Conservation (phyloP, 1,140 invertebrate species). For the Anadara kagoshimensis region DNA sequence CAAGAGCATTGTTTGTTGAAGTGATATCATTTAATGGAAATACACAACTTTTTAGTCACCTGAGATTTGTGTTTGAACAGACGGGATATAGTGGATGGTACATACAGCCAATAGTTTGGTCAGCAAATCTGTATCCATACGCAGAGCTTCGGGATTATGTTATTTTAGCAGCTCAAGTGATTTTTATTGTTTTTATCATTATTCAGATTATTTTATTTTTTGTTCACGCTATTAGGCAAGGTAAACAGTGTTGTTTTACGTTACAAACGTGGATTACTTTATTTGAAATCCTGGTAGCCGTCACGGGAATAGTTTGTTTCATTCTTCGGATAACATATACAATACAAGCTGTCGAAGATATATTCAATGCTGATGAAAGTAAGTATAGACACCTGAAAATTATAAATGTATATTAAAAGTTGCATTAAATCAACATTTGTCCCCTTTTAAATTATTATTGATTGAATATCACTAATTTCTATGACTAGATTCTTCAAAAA, state of each 20-base stretch:
- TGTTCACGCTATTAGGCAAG: not conserved
- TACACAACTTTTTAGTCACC: slow-evolving; percentile 68
- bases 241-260: not conserved
- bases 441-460: no score
- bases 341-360: slow-evolving; percentile 39
- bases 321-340: slow-evolving; percentile 52
- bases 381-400: not conserved
- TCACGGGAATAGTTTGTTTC: slow-evolving; percentile 64
- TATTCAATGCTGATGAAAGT: slow-evolving; percentile 30
- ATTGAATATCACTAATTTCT: no score
- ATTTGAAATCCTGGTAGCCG: slow-evolving; percentile 60
- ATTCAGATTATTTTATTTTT: slow-evolving; percentile 9
- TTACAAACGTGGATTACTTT: slow-evolving; percentile 5
- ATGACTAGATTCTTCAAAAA: no score
- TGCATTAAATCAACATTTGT: no score
- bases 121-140: slow-evolving; percentile 58
- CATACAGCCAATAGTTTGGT: slow-evolving; percentile 43
- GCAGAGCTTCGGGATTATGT: slow-evolving; percentile 52
- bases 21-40: slow-evolving; percentile 75
- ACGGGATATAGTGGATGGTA: slow-evolving; percentile 68
- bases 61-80: slow-evolving; percentile 67
- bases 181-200: slow-evolving; percentile 49
- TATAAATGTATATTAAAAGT: no score
- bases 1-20: slow-evolving; percentile 75
- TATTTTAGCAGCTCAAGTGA: slow-evolving; percentile 49